Evolutionary conservation across 1,140 invertebrate genomes (phyloP).

Genomic region (Aporrectodea caliginosa): DNA sequence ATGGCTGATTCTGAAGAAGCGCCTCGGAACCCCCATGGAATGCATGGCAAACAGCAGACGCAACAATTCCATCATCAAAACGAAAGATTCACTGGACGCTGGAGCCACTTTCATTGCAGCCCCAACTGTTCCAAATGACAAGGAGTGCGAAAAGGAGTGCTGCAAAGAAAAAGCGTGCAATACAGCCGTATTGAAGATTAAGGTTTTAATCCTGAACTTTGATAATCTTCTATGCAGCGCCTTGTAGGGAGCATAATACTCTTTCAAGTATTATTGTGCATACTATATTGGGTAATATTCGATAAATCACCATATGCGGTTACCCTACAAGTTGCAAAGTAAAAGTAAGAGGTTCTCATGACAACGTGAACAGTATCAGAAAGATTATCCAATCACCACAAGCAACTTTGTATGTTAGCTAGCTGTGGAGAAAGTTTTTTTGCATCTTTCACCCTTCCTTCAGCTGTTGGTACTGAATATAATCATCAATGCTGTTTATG

Average conservation of each 20-base stretch:
- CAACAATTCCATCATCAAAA: conserved; percentile 74
- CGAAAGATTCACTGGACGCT: conserved; percentile 77
- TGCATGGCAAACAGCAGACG: not conserved
- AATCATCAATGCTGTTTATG: too few species aligned
- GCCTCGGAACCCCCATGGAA: not conserved
- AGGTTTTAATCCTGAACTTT: conserved; percentile 57
- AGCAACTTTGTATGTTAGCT: too few species aligned
- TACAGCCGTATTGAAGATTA: conserved; percentile 87
- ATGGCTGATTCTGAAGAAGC: not conserved
- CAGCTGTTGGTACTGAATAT: too few species aligned
- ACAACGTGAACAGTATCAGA: too few species aligned
- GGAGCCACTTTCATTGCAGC: conserved; percentile 85
- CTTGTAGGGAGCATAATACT: not conserved
- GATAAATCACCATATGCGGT: too few species aligned
- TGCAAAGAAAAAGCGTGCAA: conserved; percentile 81
- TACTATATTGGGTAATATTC: not conserved
- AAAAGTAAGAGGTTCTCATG: too few species aligned
- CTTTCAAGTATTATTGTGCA: not conserved
- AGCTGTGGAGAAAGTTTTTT: too few species aligned
- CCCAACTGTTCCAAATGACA: conserved; percentile 62
- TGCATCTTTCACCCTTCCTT: too few species aligned
- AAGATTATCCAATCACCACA: too few species aligned
- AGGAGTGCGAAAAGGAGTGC: conserved; percentile 79
- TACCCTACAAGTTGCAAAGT: too few species aligned
- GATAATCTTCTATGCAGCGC: not conserved